A percentile compares a stretch with the other conserved stretches of the same genome.
Conservation (phyloP, 2,888 invertebrate genomes). For the Heteropelma amictum region DNA sequence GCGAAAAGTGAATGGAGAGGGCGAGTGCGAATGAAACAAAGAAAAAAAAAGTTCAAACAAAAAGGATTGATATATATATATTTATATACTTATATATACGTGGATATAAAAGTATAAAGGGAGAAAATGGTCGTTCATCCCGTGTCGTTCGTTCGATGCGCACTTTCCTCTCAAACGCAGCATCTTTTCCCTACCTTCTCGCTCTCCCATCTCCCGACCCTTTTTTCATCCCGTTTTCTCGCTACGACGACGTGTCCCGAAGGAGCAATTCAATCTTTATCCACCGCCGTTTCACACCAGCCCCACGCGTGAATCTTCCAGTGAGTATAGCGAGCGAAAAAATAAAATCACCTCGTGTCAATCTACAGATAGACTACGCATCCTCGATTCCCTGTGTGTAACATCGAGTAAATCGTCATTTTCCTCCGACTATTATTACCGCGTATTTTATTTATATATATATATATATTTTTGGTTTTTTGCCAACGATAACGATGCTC, state of each 20-base stretch:
- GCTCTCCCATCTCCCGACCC: slow-evolving; percentile 7
- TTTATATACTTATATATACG: not conserved
- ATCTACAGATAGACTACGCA: slow-evolving; percentile 37
- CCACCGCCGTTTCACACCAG: slow-evolving; percentile 47
- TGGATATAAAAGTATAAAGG: slow-evolving; percentile 10
- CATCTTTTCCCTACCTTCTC: slow-evolving; percentile 23
- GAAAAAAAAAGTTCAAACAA: slow-evolving; percentile 13
- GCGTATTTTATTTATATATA: slow-evolving; percentile 6
- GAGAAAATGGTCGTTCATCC: slow-evolving; percentile 45
- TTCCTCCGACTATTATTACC: not conserved
- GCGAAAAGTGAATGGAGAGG: slow-evolving; percentile 7
- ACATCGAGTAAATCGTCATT: slow-evolving; percentile 8
- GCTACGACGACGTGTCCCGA: slow-evolving; percentile 57
- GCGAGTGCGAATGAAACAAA: slow-evolving; percentile 17
- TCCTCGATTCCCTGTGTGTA: slow-evolving; percentile 19
- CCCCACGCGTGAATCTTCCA: slow-evolving; percentile 36
- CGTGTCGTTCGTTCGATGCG: slow-evolving; percentile 46
- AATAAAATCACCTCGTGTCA: slow-evolving; percentile 45
- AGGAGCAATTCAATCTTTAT: slow-evolving; percentile 71
- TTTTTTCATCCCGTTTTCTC: slow-evolving; percentile 24
- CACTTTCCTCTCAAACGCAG: slow-evolving; percentile 37
- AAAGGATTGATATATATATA: no score
- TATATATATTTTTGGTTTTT: not conserved
- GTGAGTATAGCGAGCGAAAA: slow-evolving; percentile 52
- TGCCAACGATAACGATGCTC: not conserved